Evolutionary conservation across 92 coral and sea anemone species (phyloP).

Genomic region (Epizoanthus fatuus): DNA sequence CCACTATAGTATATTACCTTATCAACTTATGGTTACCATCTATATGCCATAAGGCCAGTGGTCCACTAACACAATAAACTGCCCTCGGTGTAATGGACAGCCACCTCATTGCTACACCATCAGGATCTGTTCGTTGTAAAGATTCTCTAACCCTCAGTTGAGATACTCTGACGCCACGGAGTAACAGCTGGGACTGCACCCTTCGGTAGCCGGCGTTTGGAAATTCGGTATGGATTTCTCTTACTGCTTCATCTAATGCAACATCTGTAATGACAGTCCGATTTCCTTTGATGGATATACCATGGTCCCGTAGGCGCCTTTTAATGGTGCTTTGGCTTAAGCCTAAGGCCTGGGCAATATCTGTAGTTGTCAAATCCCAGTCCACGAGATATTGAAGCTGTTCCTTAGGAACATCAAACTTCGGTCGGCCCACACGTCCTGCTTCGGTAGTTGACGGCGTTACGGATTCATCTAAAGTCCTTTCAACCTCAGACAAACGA

Average conservation of each 20-base stretch:
- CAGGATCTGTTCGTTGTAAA: slow-evolving; percentile 62
- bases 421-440: slow-evolving; percentile 59
- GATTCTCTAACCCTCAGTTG: slow-evolving; percentile 61
- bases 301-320: slow-evolving; percentile 69
- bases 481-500: slow-evolving; percentile 36
- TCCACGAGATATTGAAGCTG: slow-evolving; percentile 72
- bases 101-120: slow-evolving; percentile 69
- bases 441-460: not conserved
- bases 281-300: slow-evolving; percentile 53
- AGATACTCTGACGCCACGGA: slow-evolving; percentile 30
- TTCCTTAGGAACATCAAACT: slow-evolving; percentile 58
- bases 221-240: slow-evolving; percentile 51
- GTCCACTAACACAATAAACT: slow-evolving; percentile 61
- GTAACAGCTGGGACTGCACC: slow-evolving; percentile 29
- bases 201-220: slow-evolving; percentile 64
- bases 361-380: slow-evolving; percentile 55
- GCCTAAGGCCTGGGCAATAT: slow-evolving; percentile 67
- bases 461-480: not conserved
- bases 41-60: slow-evolving; percentile 69
- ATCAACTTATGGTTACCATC: slow-evolving; percentile 62
- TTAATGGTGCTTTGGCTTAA: slow-evolving; percentile 73
- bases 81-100: slow-evolving; percentile 66
- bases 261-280: slow-evolving; percentile 42
- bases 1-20: not conserved
- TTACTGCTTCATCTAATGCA: slow-evolving; percentile 38